Base-by-base conservation (phyloP, 1,140 invertebrate species). In the Doryteuthis pealeii region DNA sequence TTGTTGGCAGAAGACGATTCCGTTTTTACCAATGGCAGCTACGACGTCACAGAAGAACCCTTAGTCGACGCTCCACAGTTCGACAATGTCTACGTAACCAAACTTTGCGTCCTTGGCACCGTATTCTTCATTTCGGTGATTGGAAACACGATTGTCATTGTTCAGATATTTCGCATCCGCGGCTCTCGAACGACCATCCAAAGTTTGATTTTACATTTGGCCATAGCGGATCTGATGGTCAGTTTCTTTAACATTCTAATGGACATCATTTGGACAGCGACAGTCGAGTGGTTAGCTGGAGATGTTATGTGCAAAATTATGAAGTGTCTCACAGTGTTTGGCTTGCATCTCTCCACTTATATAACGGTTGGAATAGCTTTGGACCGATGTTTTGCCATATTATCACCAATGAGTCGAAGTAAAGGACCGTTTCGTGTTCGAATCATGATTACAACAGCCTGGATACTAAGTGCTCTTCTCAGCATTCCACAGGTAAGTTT, bases 281-380 rank as follows among this genome's bases (percentile, higher is more conserved):
- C 93, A 0, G 93, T 95, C 0, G 91, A 92, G 65, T 96, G 94
- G 94, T 86, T 91, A 45, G 93, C 92, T 5, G 94, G 93, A 4
- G 92, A 94, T 79, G 82, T 91, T 1, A 90, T 91, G 33, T 96
- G 94, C 85, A 95, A 95, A 87, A 74, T 93, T 22, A 92, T 95
- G 78, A 95, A 95, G 85, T 94, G 93, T 80, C 85, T 93, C 22
- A 93, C 95, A 86, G 81, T 69, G 0, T 79, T 77, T 30, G 77
- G 77, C 5, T 65, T 78, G 18, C 94, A 95, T 85, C 87, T 94
- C n/a, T 94, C 93, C 62, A 95, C 94, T 0, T 95, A 94, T 83
- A 91, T 94, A 31, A 87, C 94, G 30, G 93, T 95, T 5, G 89
- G 94, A 14, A 95, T 95, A 78, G 93, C 93, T 8, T 89, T 95